Evolutionary conservation across 1,140 invertebrate species (phyloP).

Genomic region (Batillaria attramentaria): DNA sequence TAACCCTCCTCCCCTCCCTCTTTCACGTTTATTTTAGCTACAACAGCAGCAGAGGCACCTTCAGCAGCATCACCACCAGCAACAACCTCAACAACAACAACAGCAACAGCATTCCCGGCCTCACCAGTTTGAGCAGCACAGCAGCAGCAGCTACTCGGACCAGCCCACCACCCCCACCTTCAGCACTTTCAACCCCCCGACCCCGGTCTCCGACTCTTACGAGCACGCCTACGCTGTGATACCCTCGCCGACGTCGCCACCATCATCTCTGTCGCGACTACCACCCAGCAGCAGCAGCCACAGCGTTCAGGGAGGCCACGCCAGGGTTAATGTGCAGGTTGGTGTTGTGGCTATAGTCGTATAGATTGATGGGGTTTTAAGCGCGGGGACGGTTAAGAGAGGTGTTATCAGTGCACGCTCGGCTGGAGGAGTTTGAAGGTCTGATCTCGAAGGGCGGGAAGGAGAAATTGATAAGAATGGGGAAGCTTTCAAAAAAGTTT

Average conservation of each 20-base stretch:
- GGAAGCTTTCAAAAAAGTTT: no score
- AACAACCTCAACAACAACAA: conserved; percentile 27
- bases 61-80: conserved; percentile 31
- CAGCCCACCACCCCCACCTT: background rate
- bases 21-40: no score
- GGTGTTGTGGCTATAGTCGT: no score
- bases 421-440: no score
- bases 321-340: conserved; percentile 37
- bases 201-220: background rate
- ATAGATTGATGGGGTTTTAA: no score
- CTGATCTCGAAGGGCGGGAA: no score
- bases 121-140: conserved; percentile 24
- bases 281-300: conserved; percentile 38
- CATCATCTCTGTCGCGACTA: conserved; percentile 40
- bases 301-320: conserved; percentile 39
- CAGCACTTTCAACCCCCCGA: conserved; percentile 10
- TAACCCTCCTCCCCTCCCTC: no score
- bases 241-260: conserved; percentile 38
- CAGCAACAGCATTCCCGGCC: conserved; percentile 37
- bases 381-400: no score
- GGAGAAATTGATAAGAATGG: no score
- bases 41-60: conserved; percentile 26
- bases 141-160: conserved; percentile 25
- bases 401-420: no score
- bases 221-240: conserved; percentile 24